A percentile compares a stretch with the other conserved stretches of the same genome.
Conservation (phyloP, 2,797 vertebrate genomes). For the Leuciscus waleckii region DNA sequence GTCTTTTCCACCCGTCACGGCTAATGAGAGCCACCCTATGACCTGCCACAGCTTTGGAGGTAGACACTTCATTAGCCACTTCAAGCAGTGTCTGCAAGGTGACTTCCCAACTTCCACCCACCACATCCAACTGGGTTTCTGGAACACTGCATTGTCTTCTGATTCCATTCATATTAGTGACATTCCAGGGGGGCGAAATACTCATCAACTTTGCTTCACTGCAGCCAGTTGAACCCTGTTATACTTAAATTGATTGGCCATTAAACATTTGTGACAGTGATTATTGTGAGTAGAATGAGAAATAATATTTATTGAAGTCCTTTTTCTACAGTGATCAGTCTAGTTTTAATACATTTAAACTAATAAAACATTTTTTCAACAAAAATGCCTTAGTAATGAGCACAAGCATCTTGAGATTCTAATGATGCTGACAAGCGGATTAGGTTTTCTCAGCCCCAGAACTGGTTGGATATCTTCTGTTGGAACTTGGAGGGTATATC, state of each 20-base stretch:
- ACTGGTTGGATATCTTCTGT: background rate
- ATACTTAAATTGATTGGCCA: background rate
- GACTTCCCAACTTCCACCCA: slow-evolving; percentile 8
- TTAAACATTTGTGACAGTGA: background rate
- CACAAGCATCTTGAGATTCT: background rate
- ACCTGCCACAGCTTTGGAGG: slow-evolving; percentile 1
- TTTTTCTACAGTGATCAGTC: background rate
- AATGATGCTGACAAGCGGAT: background rate
- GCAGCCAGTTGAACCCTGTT: no score
- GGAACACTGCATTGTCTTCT: slow-evolving; percentile 6
- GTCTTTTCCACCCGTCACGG: background rate
- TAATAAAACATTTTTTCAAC: background rate
- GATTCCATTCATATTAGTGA: slow-evolving; percentile 1
- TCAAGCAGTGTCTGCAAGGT: slow-evolving; percentile 26
- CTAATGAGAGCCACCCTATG: slow-evolving; percentile 15
- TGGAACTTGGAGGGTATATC: background rate
- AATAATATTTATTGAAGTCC: background rate
- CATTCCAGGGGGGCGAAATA: background rate
- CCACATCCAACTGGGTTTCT: background rate
- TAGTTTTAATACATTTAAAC: background rate
- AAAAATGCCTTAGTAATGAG: background rate
- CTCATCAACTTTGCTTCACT: background rate
- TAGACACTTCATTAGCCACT: background rate
- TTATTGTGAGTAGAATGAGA: background rate
- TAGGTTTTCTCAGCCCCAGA: background rate